Conservation (phyloP, 1,140 invertebrate species). For the Tetramorium alpestre region DNA sequence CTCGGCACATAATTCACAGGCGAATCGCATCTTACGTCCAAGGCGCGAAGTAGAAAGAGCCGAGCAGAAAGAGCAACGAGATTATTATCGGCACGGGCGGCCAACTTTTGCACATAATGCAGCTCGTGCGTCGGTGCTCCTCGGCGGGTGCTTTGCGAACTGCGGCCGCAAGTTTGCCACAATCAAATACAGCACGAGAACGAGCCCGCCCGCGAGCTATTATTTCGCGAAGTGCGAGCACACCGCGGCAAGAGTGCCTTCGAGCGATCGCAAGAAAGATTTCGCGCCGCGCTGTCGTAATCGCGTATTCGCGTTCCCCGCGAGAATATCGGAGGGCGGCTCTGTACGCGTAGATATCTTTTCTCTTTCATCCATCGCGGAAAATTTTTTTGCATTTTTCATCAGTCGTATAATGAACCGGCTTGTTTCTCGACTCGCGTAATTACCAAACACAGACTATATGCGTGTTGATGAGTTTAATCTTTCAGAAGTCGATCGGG, state of each 20-base stretch:
- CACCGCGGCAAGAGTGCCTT: constrained; percentile 16
- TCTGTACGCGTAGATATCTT: neutral
- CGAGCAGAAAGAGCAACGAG: constrained; percentile 55
- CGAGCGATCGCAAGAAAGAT: constrained; percentile 41
- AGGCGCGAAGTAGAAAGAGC: constrained; percentile 53
- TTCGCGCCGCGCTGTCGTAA: constrained; percentile 5
- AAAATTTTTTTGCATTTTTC: constrained; percentile 21
- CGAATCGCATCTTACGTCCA: constrained; percentile 58
- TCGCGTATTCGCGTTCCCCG: constrained; percentile 38
- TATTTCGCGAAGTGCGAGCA: constrained; percentile 51
- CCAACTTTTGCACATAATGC: constrained; percentile 54
- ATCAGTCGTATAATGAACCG: constrained; percentile 19
- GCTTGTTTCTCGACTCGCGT: neutral
- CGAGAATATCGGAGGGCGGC: constrained; percentile 25
- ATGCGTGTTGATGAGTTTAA: neutral
- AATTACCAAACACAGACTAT: neutral
- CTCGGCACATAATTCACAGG: constrained; percentile 39
- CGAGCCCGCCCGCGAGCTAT: constrained; percentile 45
- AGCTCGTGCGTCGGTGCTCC: constrained; percentile 45
- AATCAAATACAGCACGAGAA: constrained; percentile 57
- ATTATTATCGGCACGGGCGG: constrained; percentile 59
- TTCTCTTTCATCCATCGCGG: neutral
- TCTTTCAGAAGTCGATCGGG: neutral
- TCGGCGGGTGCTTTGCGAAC: constrained; percentile 55
- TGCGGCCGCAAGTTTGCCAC: constrained; percentile 46